Evolutionary conservation across 1,140 invertebrate genomes (phyloP).

Genomic region (Brachionus paranguensis): DNA sequence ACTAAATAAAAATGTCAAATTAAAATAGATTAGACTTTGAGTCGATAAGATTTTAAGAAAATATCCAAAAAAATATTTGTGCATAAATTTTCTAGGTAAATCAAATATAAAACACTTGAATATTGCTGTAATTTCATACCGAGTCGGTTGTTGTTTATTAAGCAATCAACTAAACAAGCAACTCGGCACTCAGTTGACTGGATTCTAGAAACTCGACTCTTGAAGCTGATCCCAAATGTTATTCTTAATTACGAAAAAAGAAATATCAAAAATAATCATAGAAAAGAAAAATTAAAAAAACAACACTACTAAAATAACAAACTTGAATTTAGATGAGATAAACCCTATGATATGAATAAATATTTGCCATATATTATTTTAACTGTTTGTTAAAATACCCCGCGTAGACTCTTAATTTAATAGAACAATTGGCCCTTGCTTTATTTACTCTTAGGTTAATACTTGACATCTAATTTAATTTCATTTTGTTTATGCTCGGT

Average conservation of each 20-base stretch:
- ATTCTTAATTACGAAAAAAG: background rate
- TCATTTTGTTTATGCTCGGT: background rate
- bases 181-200: background rate
- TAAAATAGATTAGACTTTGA: background rate
- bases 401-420: background rate
- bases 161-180: background rate
- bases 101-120: background rate
- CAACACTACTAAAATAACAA: background rate
- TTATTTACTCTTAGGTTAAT: conserved; percentile 5
- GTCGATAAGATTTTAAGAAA: background rate
- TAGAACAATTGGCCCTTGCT: background rate
- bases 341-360: background rate
- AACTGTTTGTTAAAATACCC: background rate
- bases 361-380: background rate
- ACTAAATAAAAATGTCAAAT: background rate
- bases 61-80: background rate
- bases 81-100: background rate
- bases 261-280: background rate
- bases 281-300: background rate
- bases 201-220: background rate
- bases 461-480: background rate
- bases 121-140: background rate
- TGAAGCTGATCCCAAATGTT: background rate
- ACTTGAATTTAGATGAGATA: background rate
- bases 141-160: background rate